Evolutionary conservation across 1,140 invertebrate species (phyloP).

Genomic region (Oppia nitens): DNA sequence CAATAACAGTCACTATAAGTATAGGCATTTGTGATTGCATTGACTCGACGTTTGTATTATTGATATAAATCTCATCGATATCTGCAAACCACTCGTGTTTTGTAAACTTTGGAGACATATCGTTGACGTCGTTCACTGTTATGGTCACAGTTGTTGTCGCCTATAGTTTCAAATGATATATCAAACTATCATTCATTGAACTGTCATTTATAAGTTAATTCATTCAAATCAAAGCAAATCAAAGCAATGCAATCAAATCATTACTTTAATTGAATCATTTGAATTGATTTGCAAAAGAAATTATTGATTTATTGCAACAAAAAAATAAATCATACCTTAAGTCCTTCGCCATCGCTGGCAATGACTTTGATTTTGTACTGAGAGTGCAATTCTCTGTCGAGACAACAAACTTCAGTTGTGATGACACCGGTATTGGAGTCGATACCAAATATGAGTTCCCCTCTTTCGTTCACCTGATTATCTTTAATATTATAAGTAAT

Average conservation of each 20-base stretch:
- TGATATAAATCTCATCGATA: constrained; percentile 53
- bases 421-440: constrained; percentile 85
- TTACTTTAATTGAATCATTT: neutral
- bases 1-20: constrained; percentile 78
- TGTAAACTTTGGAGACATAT: constrained; percentile 81
- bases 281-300: neutral
- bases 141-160: constrained; percentile 22
- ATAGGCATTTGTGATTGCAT: constrained; percentile 81
- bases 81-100: constrained; percentile 91
- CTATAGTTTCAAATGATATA: constrained; percentile 13
- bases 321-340: constrained; percentile 1
- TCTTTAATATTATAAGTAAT: constrained; percentile 84
- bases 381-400: constrained; percentile 81
- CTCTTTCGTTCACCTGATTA: constrained; percentile 87
- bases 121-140: constrained; percentile 23
- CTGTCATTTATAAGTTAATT: neutral
- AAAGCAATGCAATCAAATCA: neutral
- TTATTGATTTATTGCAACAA: neutral
- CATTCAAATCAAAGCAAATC: neutral
- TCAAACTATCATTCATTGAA: neutral
- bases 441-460: constrained; percentile 83
- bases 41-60: constrained; percentile 36
- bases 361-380: constrained; percentile 86
- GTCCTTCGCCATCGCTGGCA: constrained; percentile 25
- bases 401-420: constrained; percentile 79